Conservation (phyloP, 1,140 invertebrate genomes). For the Tetragnatha versicolor region DNA sequence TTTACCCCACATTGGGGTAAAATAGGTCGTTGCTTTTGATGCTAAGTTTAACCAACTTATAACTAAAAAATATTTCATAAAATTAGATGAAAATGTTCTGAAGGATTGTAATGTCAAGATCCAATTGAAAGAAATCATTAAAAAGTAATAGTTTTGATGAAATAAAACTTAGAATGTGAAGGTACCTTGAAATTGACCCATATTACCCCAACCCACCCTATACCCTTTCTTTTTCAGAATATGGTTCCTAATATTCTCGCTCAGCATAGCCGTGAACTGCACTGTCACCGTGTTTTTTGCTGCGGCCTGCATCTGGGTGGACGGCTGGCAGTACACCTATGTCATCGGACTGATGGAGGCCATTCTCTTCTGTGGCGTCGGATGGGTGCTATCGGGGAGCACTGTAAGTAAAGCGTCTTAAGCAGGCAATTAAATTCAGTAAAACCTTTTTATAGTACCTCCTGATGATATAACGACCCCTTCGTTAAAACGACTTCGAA, state of each 20-base stretch:
- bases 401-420: conserved; percentile 72
- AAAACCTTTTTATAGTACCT: background rate
- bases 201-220: no score
- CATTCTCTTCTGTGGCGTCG: conserved; percentile 80
- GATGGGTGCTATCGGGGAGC: conserved; percentile 85
- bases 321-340: conserved; percentile 84
- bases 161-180: no score
- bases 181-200: no score
- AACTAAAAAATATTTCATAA: no score
- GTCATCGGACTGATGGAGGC: conserved; percentile 82
- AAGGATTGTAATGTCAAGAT: no score
- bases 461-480: background rate
- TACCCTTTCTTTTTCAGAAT: conserved; percentile 70
- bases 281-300: conserved; percentile 87
- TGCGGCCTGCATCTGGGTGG: conserved; percentile 82
- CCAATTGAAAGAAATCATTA: no score
- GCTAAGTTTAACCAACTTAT: no score
- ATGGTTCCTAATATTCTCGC: conserved; percentile 90
- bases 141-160: no score
- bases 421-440: background rate
- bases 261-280: conserved; percentile 84
- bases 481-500: no score
- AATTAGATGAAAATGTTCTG: no score
- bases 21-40: no score
- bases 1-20: no score